Conservation (phyloP, 2,797 vertebrate genomes). For the Melopsittacus undulatus region DNA sequence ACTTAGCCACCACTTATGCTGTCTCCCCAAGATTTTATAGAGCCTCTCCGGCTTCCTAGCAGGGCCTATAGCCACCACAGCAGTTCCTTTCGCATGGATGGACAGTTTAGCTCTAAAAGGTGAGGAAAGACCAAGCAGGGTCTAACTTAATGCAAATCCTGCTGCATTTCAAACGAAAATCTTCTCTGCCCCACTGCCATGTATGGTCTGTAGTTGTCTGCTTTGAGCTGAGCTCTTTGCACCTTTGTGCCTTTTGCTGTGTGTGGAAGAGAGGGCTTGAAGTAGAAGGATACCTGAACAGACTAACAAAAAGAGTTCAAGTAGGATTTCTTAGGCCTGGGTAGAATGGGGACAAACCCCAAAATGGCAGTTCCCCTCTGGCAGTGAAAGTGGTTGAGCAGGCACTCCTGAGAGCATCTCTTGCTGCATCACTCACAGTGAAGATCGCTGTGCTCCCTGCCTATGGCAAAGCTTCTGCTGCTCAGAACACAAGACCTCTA, state of each 20-base stretch:
- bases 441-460: not conserved
- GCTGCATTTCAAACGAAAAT: not conserved
- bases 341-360: not conserved
- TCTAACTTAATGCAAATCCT: not conserved
- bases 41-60: not conserved
- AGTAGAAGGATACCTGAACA: not conserved
- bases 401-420: not conserved
- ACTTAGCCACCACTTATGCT: not conserved
- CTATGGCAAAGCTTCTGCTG: not conserved
- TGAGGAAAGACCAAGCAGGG: not conserved
- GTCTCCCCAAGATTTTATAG: not conserved
- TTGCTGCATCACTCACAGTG: not conserved
- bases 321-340: not conserved
- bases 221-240: not conserved
- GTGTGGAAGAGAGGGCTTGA: fast-evolving
- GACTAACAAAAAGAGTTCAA: not conserved
- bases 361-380: not conserved
- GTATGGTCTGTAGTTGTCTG: not conserved
- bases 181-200: not conserved
- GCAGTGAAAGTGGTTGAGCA: not conserved
- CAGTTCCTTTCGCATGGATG: not conserved
- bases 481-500: not conserved
- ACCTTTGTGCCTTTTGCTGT: not conserved
- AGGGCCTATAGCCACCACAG: not conserved
- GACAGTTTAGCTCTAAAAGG: not conserved